Conservation (phyloP, 2,888 invertebrate species). For the Stictocephala bisonia region DNA sequence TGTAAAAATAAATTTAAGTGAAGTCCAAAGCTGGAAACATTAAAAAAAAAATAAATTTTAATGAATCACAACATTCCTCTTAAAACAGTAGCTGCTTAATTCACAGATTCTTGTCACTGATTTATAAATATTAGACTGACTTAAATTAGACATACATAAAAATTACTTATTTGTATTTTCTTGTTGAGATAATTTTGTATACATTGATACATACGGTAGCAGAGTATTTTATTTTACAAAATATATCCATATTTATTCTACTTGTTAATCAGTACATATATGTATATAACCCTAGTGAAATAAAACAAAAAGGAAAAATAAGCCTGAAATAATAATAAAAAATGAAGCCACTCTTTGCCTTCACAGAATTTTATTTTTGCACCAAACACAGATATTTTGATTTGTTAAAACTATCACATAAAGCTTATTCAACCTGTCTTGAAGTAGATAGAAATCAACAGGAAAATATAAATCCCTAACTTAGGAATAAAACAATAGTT, state of each 20-base stretch:
- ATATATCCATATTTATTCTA: not conserved
- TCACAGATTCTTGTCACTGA: not conserved
- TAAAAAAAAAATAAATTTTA: too few relatives aligned
- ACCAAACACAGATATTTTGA: constrained; percentile 31
- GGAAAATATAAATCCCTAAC: constrained; percentile 30
- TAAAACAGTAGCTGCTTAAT: constrained; percentile 23
- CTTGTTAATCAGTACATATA: not conserved
- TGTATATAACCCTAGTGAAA: not conserved
- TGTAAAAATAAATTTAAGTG: constrained; percentile 38
- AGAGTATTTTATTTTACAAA: constrained; percentile 28
- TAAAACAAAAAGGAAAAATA: not conserved
- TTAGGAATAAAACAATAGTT: constrained; percentile 36
- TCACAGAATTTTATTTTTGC: constrained; percentile 30
- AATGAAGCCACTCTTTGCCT: not conserved
- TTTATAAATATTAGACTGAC: not conserved
- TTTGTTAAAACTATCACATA: constrained; percentile 39
- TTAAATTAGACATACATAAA: constrained; percentile 3
- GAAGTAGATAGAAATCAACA: constrained; percentile 25
- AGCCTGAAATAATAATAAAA: not conserved
- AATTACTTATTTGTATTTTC: too few relatives aligned
- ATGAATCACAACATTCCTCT: too few relatives aligned
- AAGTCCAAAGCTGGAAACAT: too few relatives aligned
- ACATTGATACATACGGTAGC: too few relatives aligned
- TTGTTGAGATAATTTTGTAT: too few relatives aligned
- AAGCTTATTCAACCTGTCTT: constrained; percentile 35